Conservation (phyloP, 2,888 invertebrate genomes). For the Erynnis tages region DNA sequence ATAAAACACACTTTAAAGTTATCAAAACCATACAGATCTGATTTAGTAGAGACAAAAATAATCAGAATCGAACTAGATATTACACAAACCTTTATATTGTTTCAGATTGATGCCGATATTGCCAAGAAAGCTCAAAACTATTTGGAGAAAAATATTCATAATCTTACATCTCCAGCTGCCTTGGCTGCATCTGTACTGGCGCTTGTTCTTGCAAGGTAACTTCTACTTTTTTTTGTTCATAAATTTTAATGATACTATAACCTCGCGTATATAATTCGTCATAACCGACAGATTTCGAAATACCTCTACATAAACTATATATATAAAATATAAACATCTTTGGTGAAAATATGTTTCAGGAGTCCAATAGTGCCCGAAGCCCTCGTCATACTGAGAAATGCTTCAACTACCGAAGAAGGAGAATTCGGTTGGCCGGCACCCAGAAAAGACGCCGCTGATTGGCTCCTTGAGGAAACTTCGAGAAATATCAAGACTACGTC, state of each 20-base stretch:
- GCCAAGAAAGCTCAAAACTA: constrained; percentile 79
- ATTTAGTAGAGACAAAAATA: no score
- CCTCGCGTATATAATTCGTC: no score
- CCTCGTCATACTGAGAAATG: constrained; percentile 79
- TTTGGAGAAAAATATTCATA: constrained; percentile 80
- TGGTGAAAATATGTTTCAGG: constrained; percentile 41
- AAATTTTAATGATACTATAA: no score
- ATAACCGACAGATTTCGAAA: no score
- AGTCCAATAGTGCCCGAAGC: constrained; percentile 81
- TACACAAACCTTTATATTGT: constrained; percentile 26
- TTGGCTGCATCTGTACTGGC: constrained; percentile 83
- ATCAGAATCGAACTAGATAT: no score
- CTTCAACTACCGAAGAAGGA: constrained; percentile 84
- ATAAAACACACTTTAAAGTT: no score
- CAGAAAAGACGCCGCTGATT: constrained; percentile 82
- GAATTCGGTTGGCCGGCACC: constrained; percentile 86
- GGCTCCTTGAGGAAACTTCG: constrained; percentile 83
- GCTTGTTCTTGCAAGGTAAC: constrained; percentile 79
- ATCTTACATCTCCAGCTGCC: constrained; percentile 80
- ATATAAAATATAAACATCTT: no score
- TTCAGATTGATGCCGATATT: constrained; percentile 73
- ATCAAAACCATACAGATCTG: no score
- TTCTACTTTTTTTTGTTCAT: no score
- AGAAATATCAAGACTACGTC: constrained; percentile 81
- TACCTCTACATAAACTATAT: no score